A percentile compares a stretch with the other conserved stretches of the same genome.
These are phyloP conservation scores for Andinoacara biseriatus DNA, from an alignment of 2,113 vertebrate genomes.

Conservation along the genomic window DNA sequence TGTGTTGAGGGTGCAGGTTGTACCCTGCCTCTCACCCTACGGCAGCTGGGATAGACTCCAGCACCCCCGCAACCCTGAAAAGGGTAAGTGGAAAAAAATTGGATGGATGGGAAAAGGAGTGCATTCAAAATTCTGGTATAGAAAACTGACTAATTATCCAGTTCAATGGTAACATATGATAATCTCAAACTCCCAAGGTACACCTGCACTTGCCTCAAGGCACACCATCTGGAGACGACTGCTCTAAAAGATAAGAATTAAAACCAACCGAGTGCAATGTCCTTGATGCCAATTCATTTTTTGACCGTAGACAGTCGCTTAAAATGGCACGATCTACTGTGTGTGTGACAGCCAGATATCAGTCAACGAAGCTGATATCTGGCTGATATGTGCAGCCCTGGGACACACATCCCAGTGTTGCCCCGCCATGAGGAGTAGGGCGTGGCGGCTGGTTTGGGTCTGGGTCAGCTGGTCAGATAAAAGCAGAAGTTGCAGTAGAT, in stretches of 20 bases:
- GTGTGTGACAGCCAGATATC: not conserved
- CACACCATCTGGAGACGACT: not conserved
- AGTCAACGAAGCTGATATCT: not conserved
- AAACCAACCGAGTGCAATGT: not conserved
- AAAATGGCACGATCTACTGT: not conserved
- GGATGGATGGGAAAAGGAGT: too few relatives aligned
- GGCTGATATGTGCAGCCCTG: not conserved
- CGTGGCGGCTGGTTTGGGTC: not conserved
- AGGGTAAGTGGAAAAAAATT: too few relatives aligned
- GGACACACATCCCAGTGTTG: not conserved
- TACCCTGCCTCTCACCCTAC: too few relatives aligned
- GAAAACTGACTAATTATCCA: too few relatives aligned
- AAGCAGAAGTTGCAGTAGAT: slow-evolving; percentile 1
- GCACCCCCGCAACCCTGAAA: too few relatives aligned
- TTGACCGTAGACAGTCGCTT: not conserved
- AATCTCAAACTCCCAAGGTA: rapidly evolving
- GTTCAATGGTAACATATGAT: too few relatives aligned
- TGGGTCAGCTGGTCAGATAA: not conserved
- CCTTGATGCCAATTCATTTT: not conserved
- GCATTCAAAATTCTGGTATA: too few relatives aligned
- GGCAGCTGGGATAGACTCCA: too few relatives aligned
- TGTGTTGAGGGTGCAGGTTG: too few relatives aligned
- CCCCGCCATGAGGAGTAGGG: not conserved
- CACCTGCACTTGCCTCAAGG: not conserved
- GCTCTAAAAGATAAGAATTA: not conserved